These are phyloP conservation scores for Pocillopora meandrina DNA, from an alignment of 92 coral and sea anemone species.

Conservation along the genomic window DNA sequence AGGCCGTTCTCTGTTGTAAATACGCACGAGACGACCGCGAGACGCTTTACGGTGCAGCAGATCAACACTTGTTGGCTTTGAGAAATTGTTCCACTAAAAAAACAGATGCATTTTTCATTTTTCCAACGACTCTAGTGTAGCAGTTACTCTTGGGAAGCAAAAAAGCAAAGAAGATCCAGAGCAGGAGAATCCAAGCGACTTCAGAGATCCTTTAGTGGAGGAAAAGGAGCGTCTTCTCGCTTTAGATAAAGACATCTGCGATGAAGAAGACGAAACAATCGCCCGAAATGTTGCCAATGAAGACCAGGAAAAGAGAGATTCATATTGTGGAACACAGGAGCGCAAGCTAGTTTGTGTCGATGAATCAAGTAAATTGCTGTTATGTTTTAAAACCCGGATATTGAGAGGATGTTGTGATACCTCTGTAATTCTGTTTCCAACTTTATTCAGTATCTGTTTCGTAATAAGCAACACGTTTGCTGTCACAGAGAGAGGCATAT, in stretches of 20 bases:
- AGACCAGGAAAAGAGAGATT: background rate
- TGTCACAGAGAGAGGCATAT: too few species aligned
- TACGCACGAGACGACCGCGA: too few species aligned
- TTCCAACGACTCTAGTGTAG: background rate
- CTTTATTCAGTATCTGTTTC: too few species aligned
- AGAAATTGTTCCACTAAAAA: background rate
- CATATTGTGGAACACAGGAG: background rate
- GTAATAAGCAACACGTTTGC: too few species aligned
- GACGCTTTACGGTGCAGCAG: too few species aligned
- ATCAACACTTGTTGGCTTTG: background rate
- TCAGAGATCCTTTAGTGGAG: constrained; percentile 33
- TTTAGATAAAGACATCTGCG: constrained; percentile 32
- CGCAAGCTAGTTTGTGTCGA: constrained; percentile 27
- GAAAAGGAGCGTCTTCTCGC: constrained; percentile 30
- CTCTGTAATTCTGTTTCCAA: background rate
- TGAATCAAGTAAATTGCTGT: constrained; percentile 25
- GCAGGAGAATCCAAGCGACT: constrained; percentile 34
- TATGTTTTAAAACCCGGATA: too few species aligned
- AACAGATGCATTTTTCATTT: too few species aligned
- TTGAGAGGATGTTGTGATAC: background rate
- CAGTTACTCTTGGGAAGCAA: background rate
- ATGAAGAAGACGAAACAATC: constrained; percentile 16
- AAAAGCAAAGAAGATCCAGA: constrained; percentile 27
- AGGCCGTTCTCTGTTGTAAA: too few species aligned
- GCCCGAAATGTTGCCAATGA: background rate